Conservation (phyloP, 2,888 invertebrate genomes). For the Lacanobia oleracea region DNA sequence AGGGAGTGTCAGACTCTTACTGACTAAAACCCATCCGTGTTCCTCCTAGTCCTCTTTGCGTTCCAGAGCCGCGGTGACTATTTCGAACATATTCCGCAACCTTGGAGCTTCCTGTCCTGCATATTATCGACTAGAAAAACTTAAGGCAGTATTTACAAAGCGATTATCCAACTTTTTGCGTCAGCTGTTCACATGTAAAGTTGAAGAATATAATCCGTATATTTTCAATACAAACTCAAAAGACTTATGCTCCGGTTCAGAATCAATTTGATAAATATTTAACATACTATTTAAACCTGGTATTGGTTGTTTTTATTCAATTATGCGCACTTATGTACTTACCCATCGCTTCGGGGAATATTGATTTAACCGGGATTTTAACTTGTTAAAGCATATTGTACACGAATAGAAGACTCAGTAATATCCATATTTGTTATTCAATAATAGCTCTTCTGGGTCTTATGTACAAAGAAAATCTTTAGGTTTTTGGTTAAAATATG, state of each 20-base stretch:
- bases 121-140: not conserved
- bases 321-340: slow-evolving; percentile 35
- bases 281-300: slow-evolving; percentile 10
- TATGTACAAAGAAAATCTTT: too few relatives aligned
- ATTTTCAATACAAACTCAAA: not conserved
- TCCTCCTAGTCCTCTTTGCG: too few relatives aligned
- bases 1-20: too few relatives aligned
- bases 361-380: slow-evolving; percentile 40
- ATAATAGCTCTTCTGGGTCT: not conserved
- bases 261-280: slow-evolving; percentile 44
- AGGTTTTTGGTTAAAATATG: too few relatives aligned
- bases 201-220: not conserved
- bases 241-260: not conserved
- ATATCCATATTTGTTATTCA: not conserved
- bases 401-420: not conserved
- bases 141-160: not conserved
- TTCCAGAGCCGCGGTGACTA: too few relatives aligned
- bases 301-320: slow-evolving; percentile 43
- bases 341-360: slow-evolving; percentile 30
- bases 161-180: not conserved
- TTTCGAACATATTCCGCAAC: too few relatives aligned
- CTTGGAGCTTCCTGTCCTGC: too few relatives aligned
- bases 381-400: slow-evolving; percentile 7
- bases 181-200: not conserved
- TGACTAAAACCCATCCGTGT: too few relatives aligned